These are phyloP conservation scores for Rhagonycha fulva DNA, from an alignment of 2,888 invertebrate genomes.

Conservation along the genomic window DNA sequence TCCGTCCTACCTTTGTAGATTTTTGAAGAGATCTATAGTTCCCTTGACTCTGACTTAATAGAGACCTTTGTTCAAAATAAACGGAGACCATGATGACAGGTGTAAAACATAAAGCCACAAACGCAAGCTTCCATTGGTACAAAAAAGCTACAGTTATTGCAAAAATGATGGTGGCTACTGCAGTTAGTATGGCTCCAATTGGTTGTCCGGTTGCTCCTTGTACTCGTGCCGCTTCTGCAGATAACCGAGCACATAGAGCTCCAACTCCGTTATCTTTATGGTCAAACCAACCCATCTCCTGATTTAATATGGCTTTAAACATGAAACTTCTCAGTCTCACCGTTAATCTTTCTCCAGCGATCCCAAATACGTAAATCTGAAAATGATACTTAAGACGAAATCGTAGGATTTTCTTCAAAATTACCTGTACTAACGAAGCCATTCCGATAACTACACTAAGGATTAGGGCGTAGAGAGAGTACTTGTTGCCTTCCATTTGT, in stretches of 20 bases:
- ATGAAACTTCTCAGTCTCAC: constrained; percentile 68
- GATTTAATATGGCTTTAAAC: constrained; percentile 70
- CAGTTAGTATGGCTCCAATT: constrained; percentile 76
- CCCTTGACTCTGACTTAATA: constrained; percentile 67
- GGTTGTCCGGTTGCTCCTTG: constrained; percentile 86
- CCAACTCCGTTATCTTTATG: constrained; percentile 47
- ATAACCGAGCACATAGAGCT: constrained; percentile 72
- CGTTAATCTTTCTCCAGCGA: constrained; percentile 81
- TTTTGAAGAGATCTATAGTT: constrained; percentile 48
- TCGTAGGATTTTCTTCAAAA: constrained; percentile 5
- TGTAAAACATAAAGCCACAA: constrained; percentile 72
- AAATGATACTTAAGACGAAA: neutral
- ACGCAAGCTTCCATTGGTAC: constrained; percentile 76
- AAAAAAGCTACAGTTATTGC: constrained; percentile 68
- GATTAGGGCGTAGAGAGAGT: constrained; percentile 67
- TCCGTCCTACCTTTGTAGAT: constrained; percentile 72
- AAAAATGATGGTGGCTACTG: constrained; percentile 69
- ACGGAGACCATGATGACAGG: constrained; percentile 71
- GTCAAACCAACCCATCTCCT: constrained; percentile 79
- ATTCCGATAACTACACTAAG: constrained; percentile 68
- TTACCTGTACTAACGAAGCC: constrained; percentile 69
- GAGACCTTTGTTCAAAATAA: constrained; percentile 69
- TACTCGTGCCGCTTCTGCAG: constrained; percentile 77
- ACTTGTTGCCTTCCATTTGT: constrained; percentile 61
- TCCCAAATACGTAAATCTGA: constrained; percentile 59